Percentiles rank a stretch among this genome's conserved stretches.
phyloP scores from a whole-genome alignment of 2,113 vertebrate genomes.

The Epinephelus moara region DNA sequence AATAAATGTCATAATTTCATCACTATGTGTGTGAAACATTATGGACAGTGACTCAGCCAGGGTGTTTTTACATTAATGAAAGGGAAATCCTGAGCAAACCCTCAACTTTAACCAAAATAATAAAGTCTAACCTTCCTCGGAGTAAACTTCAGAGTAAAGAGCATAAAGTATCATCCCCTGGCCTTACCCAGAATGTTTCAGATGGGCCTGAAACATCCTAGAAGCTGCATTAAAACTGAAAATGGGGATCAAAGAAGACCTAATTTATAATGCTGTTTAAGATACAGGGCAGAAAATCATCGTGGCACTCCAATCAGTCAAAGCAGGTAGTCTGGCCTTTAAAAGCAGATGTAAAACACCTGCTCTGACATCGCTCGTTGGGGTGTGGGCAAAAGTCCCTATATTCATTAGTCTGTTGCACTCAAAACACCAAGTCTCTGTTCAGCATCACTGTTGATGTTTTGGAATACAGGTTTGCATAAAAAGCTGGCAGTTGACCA shows the following conservation, averaged over 20 bases:
- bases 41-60: slow-evolving; percentile 4
- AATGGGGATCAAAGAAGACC: background rate
- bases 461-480: background rate
- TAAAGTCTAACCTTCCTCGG: background rate
- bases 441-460: background rate
- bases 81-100: slow-evolving; percentile 22
- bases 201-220: background rate
- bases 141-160: background rate
- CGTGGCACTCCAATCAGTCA: slow-evolving; percentile 26
- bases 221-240: background rate
- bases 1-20: slow-evolving; percentile 49
- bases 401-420: background rate
- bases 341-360: slow-evolving; percentile 42
- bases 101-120: slow-evolving; percentile 13
- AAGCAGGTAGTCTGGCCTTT: slow-evolving; percentile 8
- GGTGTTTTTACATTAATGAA: slow-evolving; percentile 28
- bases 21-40: slow-evolving; percentile 24
- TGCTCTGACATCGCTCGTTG: slow-evolving; percentile 26
- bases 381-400: background rate
- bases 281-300: slow-evolving; percentile 33
- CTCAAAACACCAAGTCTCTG: background rate
- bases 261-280: background rate
- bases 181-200: background rate
- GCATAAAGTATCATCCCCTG: background rate
- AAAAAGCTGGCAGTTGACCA: background rate